phyloP scores from a whole-genome alignment of 2,113 vertebrate genomes.

The Vanacampus margaritifer region DNA sequence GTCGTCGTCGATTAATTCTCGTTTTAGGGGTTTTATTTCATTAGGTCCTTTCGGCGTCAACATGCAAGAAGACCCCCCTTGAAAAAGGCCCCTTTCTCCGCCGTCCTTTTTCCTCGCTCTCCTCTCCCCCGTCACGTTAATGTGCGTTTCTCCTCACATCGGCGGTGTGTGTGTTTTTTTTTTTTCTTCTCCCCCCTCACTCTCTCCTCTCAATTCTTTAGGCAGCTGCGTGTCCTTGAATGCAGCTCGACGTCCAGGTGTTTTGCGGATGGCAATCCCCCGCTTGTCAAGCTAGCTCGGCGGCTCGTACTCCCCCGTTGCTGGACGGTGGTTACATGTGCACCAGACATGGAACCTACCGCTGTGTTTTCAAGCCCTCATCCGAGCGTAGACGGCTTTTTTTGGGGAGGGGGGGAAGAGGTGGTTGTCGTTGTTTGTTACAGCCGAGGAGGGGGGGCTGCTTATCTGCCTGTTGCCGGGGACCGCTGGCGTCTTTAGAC shows the following conservation, averaged over 20 bases:
- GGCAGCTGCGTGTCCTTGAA: conserved; percentile 55
- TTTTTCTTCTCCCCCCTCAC: conserved; percentile 1
- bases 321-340: conserved; percentile 72
- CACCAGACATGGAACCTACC: conserved; percentile 66
- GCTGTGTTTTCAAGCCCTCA: conserved; percentile 57
- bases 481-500: background rate
- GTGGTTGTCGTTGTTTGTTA: background rate
- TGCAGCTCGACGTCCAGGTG: conserved; percentile 50
- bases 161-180: too few species aligned
- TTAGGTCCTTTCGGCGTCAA: conserved; percentile 47
- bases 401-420: background rate
- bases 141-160: conserved; percentile 71
- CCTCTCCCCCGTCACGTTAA: conserved; percentile 46
- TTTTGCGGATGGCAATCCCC: conserved; percentile 44
- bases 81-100: conserved; percentile 61
- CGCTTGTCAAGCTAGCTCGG: conserved; percentile 66
- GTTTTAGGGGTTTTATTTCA: background rate
- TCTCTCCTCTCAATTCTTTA: conserved; percentile 1
- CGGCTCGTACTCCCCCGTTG: conserved; percentile 63
- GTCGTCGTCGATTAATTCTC: conserved; percentile 36
- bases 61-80: conserved; percentile 45
- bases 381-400: conserved; percentile 27
- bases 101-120: conserved; percentile 36
- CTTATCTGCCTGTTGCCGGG: conserved; percentile 1
- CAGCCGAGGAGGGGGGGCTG: conserved; percentile 6